Conservation (phyloP, 2,888 invertebrate genomes). For the Orgyia antiqua region DNA sequence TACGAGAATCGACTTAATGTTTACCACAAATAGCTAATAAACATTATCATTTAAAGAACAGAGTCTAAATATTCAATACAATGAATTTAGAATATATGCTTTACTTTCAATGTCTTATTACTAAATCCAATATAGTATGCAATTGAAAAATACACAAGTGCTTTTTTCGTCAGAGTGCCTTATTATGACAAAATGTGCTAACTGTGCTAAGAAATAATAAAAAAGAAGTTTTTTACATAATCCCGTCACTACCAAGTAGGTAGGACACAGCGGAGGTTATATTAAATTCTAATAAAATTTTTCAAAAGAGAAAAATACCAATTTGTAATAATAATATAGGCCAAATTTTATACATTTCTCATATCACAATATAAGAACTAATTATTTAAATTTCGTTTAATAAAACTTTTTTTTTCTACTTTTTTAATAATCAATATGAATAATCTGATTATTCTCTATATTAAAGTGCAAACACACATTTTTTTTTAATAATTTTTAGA, state of each 20-base stretch:
- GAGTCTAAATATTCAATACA: conserved; percentile 46
- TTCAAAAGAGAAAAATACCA: conserved; percentile 26
- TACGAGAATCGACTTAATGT: too few relatives aligned
- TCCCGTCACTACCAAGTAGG: conserved; percentile 18
- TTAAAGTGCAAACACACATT: conserved; percentile 42
- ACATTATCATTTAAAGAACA: conserved; percentile 31
- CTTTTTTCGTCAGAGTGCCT: conserved; percentile 32
- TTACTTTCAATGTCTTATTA: conserved; percentile 43
- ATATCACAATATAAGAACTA: conserved; percentile 38
- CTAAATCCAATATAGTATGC: conserved; percentile 26
- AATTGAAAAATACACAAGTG: conserved; percentile 24
- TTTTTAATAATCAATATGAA: conserved; percentile 23
- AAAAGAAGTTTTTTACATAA: conserved; percentile 14
- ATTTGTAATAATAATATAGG: conserved; percentile 36
- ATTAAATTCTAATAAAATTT: conserved; percentile 24
- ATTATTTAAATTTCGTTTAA: conserved; percentile 34
- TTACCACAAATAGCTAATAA: conserved; percentile 33
- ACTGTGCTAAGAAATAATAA: conserved; percentile 31
- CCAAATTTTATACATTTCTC: conserved; percentile 39
- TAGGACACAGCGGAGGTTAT: conserved; percentile 17
- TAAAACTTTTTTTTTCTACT: conserved; percentile 20
- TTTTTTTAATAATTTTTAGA: conserved; percentile 22
- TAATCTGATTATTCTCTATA: conserved; percentile 46
- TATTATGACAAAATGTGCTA: conserved; percentile 37
- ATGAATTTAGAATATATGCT: conserved; percentile 74